Evolutionary conservation across 2,797 vertebrate species (phyloP).

Genomic region (Bucorvus abyssinicus): DNA sequence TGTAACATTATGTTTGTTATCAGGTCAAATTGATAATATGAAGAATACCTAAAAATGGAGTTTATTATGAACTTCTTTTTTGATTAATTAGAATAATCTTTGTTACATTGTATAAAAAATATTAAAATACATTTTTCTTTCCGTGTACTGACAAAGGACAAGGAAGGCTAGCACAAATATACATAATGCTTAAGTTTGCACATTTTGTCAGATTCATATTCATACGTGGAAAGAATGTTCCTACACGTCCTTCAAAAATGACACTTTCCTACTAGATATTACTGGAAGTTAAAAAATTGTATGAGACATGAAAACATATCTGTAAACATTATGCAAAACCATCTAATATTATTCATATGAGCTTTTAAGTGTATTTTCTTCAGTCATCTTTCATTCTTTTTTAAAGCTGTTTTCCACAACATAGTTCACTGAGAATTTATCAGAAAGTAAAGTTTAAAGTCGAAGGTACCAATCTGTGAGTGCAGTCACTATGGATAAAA

Average conservation of each 20-base stretch:
- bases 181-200: not conserved
- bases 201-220: not conserved
- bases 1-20: not conserved
- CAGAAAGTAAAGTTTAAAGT: not conserved
- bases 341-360: not conserved
- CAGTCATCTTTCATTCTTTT: not conserved
- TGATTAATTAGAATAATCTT: not conserved
- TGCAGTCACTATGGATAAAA: not conserved
- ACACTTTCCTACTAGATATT: not conserved
- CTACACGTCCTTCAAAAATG: not conserved
- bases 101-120: not conserved
- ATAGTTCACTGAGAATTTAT: not conserved
- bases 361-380: not conserved
- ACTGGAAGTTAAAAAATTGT: not conserved
- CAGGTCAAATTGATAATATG: not conserved
- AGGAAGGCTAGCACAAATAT: not conserved
- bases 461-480: not conserved
- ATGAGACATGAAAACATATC: not conserved
- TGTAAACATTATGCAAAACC: not conserved
- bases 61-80: not conserved
- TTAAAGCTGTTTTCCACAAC: not conserved
- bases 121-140: not conserved
- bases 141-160: not conserved
- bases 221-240: not conserved
- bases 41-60: not conserved